Evolutionary conservation across 2,888 invertebrate species (phyloP).

Genomic region (Trilocha varians): DNA sequence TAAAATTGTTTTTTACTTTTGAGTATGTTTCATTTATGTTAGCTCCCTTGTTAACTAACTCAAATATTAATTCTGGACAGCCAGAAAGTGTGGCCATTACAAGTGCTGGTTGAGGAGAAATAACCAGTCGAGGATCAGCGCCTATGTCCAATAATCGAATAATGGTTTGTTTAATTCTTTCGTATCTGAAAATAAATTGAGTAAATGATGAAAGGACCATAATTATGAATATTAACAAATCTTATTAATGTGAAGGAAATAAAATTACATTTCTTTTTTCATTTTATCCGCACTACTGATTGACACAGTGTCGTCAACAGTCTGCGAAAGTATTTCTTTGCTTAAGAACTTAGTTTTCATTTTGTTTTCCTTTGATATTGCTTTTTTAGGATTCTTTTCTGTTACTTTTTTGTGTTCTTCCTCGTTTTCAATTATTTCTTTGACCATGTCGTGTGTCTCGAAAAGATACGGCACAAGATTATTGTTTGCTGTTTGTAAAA

Average conservation of each 20-base stretch:
- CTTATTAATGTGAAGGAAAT: not conserved
- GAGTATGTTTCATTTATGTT: constrained; percentile 44
- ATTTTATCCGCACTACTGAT: constrained; percentile 22
- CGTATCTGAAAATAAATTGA: constrained; percentile 36
- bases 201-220: not conserved
- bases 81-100: constrained; percentile 36
- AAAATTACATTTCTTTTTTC: constrained; percentile 35
- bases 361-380: constrained; percentile 25
- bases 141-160: constrained; percentile 39
- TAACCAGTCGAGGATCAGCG: constrained; percentile 40
- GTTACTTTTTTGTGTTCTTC: constrained; percentile 32
- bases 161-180: constrained; percentile 35
- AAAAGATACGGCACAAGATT: constrained; percentile 35
- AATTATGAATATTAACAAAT: not conserved
- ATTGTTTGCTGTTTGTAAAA: constrained; percentile 11
- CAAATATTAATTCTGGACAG: constrained; percentile 30
- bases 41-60: constrained; percentile 37
- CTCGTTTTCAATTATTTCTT: constrained; percentile 25
- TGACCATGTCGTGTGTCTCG: constrained; percentile 37
- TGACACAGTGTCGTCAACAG: constrained; percentile 21
- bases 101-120: constrained; percentile 47
- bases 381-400: constrained; percentile 32
- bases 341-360: constrained; percentile 31
- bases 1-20: constrained; percentile 21
- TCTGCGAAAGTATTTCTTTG: constrained; percentile 29